Evolutionary conservation across 2,113 vertebrate genomes (phyloP), one percentile per base, ranked within the genome.

Genomic region (Nesospiza acunhae): DNA sequence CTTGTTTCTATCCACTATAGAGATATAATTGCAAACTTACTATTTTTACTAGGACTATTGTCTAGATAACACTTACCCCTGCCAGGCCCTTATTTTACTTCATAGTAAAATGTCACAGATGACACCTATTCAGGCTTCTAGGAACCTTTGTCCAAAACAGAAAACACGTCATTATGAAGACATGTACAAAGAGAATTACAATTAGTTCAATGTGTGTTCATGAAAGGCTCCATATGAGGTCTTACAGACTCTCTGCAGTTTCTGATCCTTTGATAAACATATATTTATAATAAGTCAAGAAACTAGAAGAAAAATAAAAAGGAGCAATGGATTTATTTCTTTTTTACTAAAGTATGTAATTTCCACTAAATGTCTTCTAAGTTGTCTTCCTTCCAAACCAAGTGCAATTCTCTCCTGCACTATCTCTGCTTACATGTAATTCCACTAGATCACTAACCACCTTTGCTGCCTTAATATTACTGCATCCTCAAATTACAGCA

Each of bases 21-120:
- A 77, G 90, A 90, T 88, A 63, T 88, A 97, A 96, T 94, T 92
- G 90, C 59, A 77, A 91, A 87, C 39, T 86, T 70, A 83, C 78
- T 92, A 86, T 92, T 94, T 96, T 95, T 94, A 95, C 93, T 96
- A 89, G 64, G 73, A 64, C 89, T 94, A 68, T 84, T 96, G 73
- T 94, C 90, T 93, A 91, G 52, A 60, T 93, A 96, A 95, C 90
- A 95, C 26, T 84, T 74, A 96, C 67, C 64, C 47, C 85, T 94
- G 75, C 75, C 64, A 91, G 35, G 52, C 13, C 27, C 30, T 94
- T 91, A 84, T 91, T 95, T 95, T 94, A 67, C 52, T 93, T 95
- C 83, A 88, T 62, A 91, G 73, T 87, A 89, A 89, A 92, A 84
- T 91, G 93, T 89, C 93, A 94, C 72, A 93, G 92, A 96, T 92